A percentile compares a stretch with the other conserved stretches of the same genome.
These are phyloP conservation scores for Nibea albiflora DNA, from an alignment of 2,113 vertebrate species.

Conservation along the genomic window DNA sequence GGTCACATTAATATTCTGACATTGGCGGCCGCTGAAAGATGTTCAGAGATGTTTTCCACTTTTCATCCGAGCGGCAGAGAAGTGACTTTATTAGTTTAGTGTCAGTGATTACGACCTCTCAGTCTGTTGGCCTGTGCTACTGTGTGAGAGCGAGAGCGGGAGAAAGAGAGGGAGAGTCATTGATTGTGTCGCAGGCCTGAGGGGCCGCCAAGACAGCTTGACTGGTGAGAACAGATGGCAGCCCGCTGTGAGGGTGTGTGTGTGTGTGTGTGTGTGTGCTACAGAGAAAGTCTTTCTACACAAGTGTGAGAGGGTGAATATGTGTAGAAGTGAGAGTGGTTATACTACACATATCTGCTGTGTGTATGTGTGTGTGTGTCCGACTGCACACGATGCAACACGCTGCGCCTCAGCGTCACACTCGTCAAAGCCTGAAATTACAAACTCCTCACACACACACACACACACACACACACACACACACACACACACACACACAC, in stretches of 20 bases:
- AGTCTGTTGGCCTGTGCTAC: slow-evolving; percentile 24
- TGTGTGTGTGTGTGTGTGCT: slow-evolving; percentile 29
- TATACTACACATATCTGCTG: neutral
- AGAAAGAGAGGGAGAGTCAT: slow-evolving; percentile 31
- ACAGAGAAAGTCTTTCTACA: slow-evolving; percentile 28
- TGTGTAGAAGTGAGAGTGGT: slow-evolving; percentile 1
- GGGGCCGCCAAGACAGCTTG: slow-evolving; percentile 75
- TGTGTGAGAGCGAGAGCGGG: neutral
- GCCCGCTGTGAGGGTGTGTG: slow-evolving; percentile 37
- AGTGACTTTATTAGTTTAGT: slow-evolving; percentile 37
- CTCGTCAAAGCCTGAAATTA: slow-evolving; percentile 49
- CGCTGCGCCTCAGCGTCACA: neutral
- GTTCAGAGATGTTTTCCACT: slow-evolving; percentile 10
- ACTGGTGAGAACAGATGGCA: slow-evolving; percentile 80
- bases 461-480: slow-evolving; percentile 5
- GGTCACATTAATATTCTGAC: no score
- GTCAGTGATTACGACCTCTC: slow-evolving; percentile 40
- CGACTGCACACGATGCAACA: neutral
- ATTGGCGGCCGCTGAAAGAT: neutral
- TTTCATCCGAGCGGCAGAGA: neutral
- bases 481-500: neutral
- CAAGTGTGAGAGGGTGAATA: slow-evolving; percentile 14
- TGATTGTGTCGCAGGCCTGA: slow-evolving; percentile 67
- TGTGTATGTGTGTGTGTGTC: neutral
- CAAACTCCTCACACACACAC: slow-evolving; percentile 12